A percentile compares a stretch with the other conserved stretches of the same genome.
Conservation (phyloP, 2,113 vertebrate species). For the Camelus dromedarius region DNA sequence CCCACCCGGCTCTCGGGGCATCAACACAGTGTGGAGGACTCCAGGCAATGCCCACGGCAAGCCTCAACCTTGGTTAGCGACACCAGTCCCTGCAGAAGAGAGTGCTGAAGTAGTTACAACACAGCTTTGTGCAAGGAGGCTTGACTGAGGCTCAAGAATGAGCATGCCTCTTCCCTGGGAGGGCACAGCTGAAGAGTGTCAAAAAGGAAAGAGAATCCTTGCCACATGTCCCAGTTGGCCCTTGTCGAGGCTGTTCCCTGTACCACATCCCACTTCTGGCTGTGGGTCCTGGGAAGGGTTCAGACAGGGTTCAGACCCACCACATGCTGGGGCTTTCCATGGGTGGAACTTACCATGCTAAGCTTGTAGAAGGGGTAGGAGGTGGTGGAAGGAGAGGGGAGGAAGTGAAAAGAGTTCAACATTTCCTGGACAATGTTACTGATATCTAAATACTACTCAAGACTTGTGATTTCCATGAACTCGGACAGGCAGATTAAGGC, state of each 20-base stretch:
- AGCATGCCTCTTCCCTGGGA: neutral
- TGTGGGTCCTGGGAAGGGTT: neutral
- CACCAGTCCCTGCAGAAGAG: neutral
- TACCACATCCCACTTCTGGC: neutral
- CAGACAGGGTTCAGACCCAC: neutral
- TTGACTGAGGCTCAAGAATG: neutral
- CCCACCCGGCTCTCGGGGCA: neutral
- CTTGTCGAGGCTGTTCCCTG: neutral
- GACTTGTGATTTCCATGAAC: neutral
- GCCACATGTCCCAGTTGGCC: neutral
- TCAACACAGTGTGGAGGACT: neutral
- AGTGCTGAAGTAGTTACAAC: neutral
- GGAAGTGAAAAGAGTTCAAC: neutral
- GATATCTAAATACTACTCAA: neutral
- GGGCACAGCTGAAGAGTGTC: neutral
- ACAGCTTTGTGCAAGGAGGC: neutral
- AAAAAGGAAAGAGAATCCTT: neutral
- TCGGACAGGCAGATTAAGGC: neutral
- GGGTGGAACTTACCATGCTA: neutral
- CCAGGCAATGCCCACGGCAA: neutral
- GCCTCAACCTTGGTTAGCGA: neutral
- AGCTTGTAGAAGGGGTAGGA: neutral
- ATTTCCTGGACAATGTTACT: neutral
- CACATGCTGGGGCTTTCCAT: accelerated
- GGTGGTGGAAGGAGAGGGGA: neutral